Conservation (phyloP, 2,797 vertebrate genomes). For the Lacerta agilis region DNA sequence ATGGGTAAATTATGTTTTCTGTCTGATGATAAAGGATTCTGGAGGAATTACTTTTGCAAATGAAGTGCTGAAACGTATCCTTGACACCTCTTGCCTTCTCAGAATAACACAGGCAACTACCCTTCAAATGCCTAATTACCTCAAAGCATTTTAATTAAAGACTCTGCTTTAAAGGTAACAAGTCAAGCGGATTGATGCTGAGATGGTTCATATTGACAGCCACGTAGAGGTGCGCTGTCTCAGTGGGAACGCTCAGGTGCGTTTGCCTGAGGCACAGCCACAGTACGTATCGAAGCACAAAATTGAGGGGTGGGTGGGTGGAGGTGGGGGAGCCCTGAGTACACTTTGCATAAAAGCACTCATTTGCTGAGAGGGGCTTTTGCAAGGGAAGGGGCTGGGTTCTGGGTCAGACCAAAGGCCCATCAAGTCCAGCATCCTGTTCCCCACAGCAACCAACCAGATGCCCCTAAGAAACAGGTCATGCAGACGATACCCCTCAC, state of each 20-base stretch:
- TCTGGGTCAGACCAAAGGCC: background rate
- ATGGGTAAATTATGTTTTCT: background rate
- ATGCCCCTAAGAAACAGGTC: background rate
- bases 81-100: constrained; percentile 22
- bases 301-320: constrained; percentile 18
- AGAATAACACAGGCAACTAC: constrained; percentile 25
- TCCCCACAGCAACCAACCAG: background rate
- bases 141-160: constrained; percentile 41
- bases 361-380: background rate
- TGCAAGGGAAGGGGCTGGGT: background rate
- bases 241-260: constrained; percentile 13
- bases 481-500: background rate
- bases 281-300: constrained; percentile 23
- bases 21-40: background rate
- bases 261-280: constrained; percentile 17
- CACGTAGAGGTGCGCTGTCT: background rate
- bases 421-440: background rate
- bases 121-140: constrained; percentile 6
- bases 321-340: background rate
- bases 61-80: constrained; percentile 31
- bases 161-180: constrained; percentile 6
- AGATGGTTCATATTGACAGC: constrained; percentile 10
- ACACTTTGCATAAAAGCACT: background rate
- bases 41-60: background rate
- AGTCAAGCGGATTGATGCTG: constrained; percentile 24